Conservation (phyloP, 2,113 vertebrate genomes). For the Maccullochella peelii region DNA sequence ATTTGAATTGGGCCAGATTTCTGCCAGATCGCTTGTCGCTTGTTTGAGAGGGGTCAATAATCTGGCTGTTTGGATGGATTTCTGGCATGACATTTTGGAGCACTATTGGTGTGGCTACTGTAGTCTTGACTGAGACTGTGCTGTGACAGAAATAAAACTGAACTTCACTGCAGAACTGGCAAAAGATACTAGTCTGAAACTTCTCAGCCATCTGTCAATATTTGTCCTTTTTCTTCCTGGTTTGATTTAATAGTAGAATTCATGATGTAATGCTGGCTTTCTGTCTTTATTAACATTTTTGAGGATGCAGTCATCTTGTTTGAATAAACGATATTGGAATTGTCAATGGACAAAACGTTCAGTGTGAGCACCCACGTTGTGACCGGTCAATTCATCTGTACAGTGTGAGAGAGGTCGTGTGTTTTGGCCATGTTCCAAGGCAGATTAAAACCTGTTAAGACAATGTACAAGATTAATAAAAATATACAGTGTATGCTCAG, state of each 20-base stretch:
- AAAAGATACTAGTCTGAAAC: background rate
- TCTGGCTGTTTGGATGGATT: background rate
- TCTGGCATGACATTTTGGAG: background rate
- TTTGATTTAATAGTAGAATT: background rate
- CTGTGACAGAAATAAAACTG: background rate
- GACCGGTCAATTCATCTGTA: background rate
- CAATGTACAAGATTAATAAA: background rate
- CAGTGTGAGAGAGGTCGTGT: background rate
- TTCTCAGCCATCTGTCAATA: slow-evolving; percentile 6
- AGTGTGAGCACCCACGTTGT: background rate
- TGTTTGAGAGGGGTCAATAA: background rate
- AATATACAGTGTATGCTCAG: background rate
- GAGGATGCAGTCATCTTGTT: background rate
- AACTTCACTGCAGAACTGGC: background rate
- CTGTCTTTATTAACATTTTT: background rate
- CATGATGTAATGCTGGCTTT: background rate
- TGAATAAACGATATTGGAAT: background rate
- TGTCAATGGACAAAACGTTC: background rate
- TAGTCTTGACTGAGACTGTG: background rate
- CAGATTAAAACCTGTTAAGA: background rate
- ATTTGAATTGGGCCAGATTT: background rate
- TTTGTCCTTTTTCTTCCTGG: background rate
- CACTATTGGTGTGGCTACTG: background rate
- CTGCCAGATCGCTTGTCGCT: background rate
- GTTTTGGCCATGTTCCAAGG: background rate